Conservation (phyloP, 1,140 invertebrate genomes). For the Ips nitidus region DNA sequence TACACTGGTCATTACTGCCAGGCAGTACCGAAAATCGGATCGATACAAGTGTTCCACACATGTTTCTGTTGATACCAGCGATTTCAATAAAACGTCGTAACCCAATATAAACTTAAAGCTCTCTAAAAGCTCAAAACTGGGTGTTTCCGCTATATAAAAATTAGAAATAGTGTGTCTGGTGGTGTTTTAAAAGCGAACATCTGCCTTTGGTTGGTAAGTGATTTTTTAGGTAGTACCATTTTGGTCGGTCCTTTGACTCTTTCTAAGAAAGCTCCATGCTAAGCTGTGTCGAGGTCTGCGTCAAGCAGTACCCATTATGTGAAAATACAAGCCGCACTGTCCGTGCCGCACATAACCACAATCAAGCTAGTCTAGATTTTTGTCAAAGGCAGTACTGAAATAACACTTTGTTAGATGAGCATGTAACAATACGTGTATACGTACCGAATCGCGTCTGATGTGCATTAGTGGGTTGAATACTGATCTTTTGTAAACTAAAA, state of each 20-base stretch:
- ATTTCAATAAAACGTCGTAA: not conserved
- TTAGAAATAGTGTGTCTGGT: not conserved
- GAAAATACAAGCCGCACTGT: not conserved
- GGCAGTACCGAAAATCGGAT: no score
- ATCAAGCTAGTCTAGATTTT: not conserved
- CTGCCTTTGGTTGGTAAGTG: not conserved
- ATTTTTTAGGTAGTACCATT: constrained; percentile 2
- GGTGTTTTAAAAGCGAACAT: not conserved
- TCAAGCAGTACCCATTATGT: not conserved
- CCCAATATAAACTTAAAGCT: no score
- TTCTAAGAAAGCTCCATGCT: not conserved
- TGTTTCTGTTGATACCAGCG: not conserved
- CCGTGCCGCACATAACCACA: constrained; percentile 1
- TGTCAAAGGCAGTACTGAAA: not conserved
- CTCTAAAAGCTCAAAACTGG: no score
- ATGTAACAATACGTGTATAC: not conserved
- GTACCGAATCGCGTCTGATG: not conserved
- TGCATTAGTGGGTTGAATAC: not conserved
- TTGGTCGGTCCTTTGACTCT: not conserved
- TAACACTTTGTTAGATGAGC: not conserved
- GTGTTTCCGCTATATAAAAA: no score
- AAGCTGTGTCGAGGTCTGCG: not conserved
- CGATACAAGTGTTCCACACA: not conserved
- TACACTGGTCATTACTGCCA: no score
- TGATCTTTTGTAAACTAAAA: not conserved